Evolutionary conservation across 2,113 vertebrate species (phyloP), one percentile per base, ranked within the genome.

Genomic region (Malurus elegans): DNA sequence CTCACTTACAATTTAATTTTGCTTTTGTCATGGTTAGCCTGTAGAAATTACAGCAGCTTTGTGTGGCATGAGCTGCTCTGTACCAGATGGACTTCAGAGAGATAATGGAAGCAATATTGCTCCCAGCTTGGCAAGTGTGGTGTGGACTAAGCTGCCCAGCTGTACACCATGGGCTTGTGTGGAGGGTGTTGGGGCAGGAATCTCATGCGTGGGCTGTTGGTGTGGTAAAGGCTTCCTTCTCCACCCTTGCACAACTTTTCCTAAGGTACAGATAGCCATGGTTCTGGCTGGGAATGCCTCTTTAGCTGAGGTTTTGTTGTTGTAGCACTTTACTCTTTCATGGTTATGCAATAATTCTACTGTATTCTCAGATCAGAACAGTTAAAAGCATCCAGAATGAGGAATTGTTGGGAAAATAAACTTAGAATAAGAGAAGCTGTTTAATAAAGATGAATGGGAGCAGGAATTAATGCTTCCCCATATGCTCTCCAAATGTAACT

Each of bases 31-130:
- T 36, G 34, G 50, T 54, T 92, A 79, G 28, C 14, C 38, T 76
- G 84, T 91, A 65, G 66, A 92, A 94, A 92, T 90, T 73, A 25
- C 26, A 88, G n/a, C 38, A 74, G 38, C 21, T 24, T 26, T 5
- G 2, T 56, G 56, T 72, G 57, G 48, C 36, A 18, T 23, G 56
- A 82, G 62, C 50, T 88, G 38, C 65, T 92, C 47, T 88, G 64
- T 56, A 66, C 56, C 94, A 96, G 88, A 92, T 92, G 96, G 92
- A 64, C 79, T 88, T 86, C 17, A 70, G 64, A 83, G 56, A 28
- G 29, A 73, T 83, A 93, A 91, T 78, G 79, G 72, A 50, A 76
- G 42, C 67, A 94, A 71, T 92, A 78, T 80, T 92, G 94, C 81
- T 75, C 60, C 32, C 76, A 79, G 71, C 51, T 90, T 93, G 94